Conservation (phyloP, 1,140 invertebrate genomes). For the Aphis gossypii region DNA sequence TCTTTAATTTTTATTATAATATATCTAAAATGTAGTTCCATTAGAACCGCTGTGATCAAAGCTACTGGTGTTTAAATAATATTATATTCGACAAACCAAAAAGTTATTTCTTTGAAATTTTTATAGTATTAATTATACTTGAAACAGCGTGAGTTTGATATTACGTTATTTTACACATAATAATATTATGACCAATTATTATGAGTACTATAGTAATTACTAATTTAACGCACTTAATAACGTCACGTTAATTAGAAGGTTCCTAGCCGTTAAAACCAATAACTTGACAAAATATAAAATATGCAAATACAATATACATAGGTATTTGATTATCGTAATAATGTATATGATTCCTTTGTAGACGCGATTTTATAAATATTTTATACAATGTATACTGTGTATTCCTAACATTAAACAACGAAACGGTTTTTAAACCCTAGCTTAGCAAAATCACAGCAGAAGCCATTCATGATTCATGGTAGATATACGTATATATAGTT, state of each 20-base stretch:
- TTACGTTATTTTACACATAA: neutral
- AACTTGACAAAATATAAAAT: neutral
- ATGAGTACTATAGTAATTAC: neutral
- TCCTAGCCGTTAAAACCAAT: neutral
- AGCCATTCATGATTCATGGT: slow-evolving; percentile 24
- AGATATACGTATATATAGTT: neutral
- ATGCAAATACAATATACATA: too few relatives aligned
- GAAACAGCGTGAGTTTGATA: neutral
- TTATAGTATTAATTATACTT: neutral
- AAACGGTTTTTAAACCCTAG: slow-evolving; percentile 22
- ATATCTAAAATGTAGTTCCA: neutral
- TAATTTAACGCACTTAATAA: neutral
- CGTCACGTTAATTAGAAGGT: neutral
- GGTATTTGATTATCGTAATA: too few relatives aligned
- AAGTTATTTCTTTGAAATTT: neutral
- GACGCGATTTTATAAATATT: neutral
- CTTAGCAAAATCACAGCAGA: slow-evolving; percentile 28
- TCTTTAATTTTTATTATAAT: too few relatives aligned
- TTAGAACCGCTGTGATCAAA: neutral
- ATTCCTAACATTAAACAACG: neutral
- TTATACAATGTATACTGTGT: neutral
- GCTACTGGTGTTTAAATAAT: neutral
- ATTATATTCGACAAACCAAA: neutral
- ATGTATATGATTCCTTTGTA: neutral
- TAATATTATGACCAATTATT: neutral